phyloP scores from a whole-genome alignment of 2,113 vertebrate species.

The Centrocercus urophasianus region DNA sequence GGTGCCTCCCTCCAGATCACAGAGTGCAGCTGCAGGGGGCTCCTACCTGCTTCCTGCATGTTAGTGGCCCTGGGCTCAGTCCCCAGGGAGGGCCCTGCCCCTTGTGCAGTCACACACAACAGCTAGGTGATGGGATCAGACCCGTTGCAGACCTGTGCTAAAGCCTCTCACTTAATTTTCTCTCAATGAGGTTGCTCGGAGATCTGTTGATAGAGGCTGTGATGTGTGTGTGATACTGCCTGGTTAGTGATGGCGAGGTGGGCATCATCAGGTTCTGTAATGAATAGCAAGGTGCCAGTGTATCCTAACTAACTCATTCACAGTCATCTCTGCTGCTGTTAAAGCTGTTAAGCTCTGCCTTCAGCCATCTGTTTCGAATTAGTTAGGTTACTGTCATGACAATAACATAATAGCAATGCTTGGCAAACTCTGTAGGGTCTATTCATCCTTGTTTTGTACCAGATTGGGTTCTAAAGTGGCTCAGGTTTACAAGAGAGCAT shows the following conservation, averaged over 20 bases:
- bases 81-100: not conserved
- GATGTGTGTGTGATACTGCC: rapidly evolving
- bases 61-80: constrained; percentile 3
- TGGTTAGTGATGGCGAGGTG: not conserved
- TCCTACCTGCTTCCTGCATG: not conserved
- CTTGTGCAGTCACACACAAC: not conserved
- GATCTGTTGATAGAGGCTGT: not conserved
- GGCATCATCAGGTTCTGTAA: not conserved
- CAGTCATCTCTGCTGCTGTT: not conserved
- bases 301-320: not conserved
- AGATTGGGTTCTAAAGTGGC: not conserved
- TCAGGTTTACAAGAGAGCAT: not conserved
- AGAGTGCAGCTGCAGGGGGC: not conserved
- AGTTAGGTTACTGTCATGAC: not conserved
- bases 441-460: not conserved
- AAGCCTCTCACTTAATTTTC: not conserved
- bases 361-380: not conserved
- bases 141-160: not conserved
- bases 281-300: not conserved
- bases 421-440: not conserved
- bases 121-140: not conserved
- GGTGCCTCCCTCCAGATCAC: not conserved
- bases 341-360: not conserved
- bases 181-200: not conserved
- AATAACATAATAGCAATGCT: not conserved